A percentile compares a stretch with the other conserved stretches of the same genome.
Evolutionary conservation across 2,113 vertebrate genomes (phyloP).

Genomic region (Epinephelus fuscoguttatus): DNA sequence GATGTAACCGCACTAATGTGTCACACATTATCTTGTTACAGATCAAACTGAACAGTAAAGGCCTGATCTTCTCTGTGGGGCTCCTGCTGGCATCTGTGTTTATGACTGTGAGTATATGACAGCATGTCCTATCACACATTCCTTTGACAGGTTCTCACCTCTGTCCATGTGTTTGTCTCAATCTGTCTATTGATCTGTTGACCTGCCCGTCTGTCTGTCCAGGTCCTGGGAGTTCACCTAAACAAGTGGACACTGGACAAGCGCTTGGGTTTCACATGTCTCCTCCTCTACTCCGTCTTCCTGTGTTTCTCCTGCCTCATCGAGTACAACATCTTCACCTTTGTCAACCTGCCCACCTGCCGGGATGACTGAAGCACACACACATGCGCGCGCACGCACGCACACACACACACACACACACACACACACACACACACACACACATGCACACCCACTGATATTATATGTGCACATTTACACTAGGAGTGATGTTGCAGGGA

Average conservation of each 20-base stretch:
- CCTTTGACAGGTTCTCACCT: not conserved
- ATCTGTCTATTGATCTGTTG: conserved; percentile 5
- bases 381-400: not conserved
- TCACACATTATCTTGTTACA: conserved; percentile 69
- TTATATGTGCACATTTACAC: not conserved
- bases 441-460: conserved; percentile 14
- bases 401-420: conserved; percentile 20
- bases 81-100: conserved; percentile 96
- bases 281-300: conserved; percentile 95
- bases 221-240: conserved; percentile 95
- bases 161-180: not conserved
- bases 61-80: conserved; percentile 97
- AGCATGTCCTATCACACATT: not conserved
- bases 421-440: conserved; percentile 11
- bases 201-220: conserved; percentile 20
- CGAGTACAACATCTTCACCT: conserved; percentile 99
- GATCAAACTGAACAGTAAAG: conserved; percentile 97
- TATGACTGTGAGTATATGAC: conserved; percentile 89
- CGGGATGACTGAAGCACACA: conserved; percentile 85
- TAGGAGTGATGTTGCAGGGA: conserved; percentile 13
- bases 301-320: conserved; percentile 99
- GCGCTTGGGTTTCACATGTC: conserved; percentile 91
- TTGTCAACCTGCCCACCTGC: conserved; percentile 98
- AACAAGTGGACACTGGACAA: conserved; percentile 97
- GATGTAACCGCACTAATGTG: not conserved